phyloP scores from a whole-genome alignment of 1,140 invertebrate genomes.

The Nephila pilipes region DNA sequence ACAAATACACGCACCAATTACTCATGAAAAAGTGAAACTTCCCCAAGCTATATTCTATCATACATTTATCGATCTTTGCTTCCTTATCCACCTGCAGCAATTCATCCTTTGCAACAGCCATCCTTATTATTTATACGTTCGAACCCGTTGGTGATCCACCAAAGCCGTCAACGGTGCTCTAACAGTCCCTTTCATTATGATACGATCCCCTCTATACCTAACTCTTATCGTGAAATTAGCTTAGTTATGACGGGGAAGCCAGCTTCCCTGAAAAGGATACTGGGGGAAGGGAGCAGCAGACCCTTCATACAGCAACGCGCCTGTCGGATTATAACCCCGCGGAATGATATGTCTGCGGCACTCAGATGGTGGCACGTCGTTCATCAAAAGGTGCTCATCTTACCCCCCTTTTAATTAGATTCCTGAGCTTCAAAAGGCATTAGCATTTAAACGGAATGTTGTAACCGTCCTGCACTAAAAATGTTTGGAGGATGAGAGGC shows the following conservation, averaged over 20 bases:
- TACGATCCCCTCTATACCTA: constrained; percentile 28
- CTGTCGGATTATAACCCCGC: constrained; percentile 73
- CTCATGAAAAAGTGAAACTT: too few species aligned
- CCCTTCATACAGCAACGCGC: constrained; percentile 42
- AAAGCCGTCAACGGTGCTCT: constrained; percentile 15
- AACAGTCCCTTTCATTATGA: constrained; percentile 32
- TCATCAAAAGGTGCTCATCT: constrained; percentile 75
- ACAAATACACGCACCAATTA: too few species aligned
- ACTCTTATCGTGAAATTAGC: constrained; percentile 68
- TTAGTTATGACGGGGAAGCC: constrained; percentile 59
- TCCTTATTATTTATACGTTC: constrained; percentile 25
- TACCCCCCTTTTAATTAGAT: constrained; percentile 71
- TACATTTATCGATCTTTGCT: too few species aligned
- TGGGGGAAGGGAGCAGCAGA: neutral
- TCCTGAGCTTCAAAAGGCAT: constrained; percentile 72
- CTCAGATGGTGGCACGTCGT: constrained; percentile 59
- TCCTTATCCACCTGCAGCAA: neutral
- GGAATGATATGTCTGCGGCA: constrained; percentile 67
- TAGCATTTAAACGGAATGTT: constrained; percentile 72
- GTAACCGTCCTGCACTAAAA: constrained; percentile 66
- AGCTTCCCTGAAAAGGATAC: constrained; percentile 29
- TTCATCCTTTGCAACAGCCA: neutral
- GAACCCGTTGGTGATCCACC: constrained; percentile 1
- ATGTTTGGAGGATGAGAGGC: constrained; percentile 41
- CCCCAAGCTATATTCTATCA: too few species aligned